Percentiles rank a stretch among this genome's conserved stretches.
These are phyloP conservation scores for Xanthorhoe spadicearia DNA, from an alignment of 2,888 invertebrate species.

Conservation along the genomic window DNA sequence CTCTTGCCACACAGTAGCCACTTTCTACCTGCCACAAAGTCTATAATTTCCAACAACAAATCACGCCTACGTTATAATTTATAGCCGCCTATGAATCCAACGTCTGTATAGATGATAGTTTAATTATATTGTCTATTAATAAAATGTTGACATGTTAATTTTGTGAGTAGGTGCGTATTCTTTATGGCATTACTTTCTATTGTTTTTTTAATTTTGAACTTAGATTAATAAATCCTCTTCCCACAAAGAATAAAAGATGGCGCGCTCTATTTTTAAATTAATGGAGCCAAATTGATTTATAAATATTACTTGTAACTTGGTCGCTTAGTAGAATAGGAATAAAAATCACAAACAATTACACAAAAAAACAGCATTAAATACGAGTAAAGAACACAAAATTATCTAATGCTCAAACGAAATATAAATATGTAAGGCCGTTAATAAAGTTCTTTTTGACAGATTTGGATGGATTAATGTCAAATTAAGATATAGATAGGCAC, in stretches of 20 bases:
- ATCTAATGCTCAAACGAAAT: too few relatives aligned
- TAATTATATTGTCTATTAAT: slow-evolving; percentile 62
- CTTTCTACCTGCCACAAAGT: slow-evolving; percentile 36
- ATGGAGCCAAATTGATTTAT: too few relatives aligned
- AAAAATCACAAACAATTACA: too few relatives aligned
- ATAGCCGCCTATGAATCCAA: slow-evolving; percentile 34
- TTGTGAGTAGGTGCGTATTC: slow-evolving; percentile 41
- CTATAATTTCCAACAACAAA: slow-evolving; percentile 47
- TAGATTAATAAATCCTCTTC: background rate
- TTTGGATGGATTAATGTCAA: too few relatives aligned
- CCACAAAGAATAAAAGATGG: background rate
- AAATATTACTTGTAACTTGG: too few relatives aligned
- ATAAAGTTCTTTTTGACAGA: too few relatives aligned
- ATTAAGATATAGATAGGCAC: too few relatives aligned
- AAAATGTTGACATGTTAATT: slow-evolving; percentile 60
- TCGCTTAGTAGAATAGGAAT: too few relatives aligned
- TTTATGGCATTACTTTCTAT: slow-evolving; percentile 38
- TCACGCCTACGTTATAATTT: slow-evolving; percentile 47
- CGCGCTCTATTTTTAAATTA: background rate
- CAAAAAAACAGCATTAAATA: too few relatives aligned
- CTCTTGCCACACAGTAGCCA: slow-evolving; percentile 38
- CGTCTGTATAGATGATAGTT: slow-evolving; percentile 48
- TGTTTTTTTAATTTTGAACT: slow-evolving; percentile 26
- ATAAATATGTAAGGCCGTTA: too few relatives aligned
- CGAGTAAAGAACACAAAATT: too few relatives aligned